Percentiles rank a stretch among this genome's conserved stretches.
Conservation (phyloP, 2,113 vertebrate species). For the Gyps fulvus region DNA sequence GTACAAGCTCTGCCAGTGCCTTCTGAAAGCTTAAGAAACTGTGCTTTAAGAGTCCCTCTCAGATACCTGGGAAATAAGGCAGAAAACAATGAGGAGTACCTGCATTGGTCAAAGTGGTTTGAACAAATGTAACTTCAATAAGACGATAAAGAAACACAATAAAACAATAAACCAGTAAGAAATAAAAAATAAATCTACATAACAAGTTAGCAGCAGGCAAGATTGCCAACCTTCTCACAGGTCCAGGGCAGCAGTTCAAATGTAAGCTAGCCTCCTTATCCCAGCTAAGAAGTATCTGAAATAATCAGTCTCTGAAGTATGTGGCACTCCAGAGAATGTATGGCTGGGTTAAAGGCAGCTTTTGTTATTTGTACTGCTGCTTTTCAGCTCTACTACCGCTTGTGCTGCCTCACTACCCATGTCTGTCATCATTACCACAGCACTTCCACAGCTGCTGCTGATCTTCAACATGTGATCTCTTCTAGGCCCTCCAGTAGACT, state of each 20-base stretch:
- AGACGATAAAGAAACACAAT: background rate
- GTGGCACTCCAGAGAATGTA: background rate
- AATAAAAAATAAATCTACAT: background rate
- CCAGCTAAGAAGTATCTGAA: background rate
- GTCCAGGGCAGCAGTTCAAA: background rate
- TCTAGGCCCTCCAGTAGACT: background rate
- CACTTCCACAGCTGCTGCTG: background rate
- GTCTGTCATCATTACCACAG: background rate
- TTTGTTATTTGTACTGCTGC: background rate
- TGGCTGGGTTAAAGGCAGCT: background rate
- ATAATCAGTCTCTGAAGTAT: background rate
- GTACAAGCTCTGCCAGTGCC: background rate
- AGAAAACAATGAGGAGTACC: background rate
- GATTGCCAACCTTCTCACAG: background rate
- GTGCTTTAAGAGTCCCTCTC: background rate
- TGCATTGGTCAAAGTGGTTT: background rate
- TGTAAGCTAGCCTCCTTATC: background rate
- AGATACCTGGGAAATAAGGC: background rate
- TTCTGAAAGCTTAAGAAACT: background rate
- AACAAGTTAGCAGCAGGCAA: background rate
- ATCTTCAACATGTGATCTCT: background rate
- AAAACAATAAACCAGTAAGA: background rate
- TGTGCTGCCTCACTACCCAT: background rate
- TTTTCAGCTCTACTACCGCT: background rate
- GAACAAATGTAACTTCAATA: background rate